These are phyloP conservation scores for Procambarus virginalis DNA, from an alignment of 1,140 invertebrate genomes.

Conservation along the genomic window DNA sequence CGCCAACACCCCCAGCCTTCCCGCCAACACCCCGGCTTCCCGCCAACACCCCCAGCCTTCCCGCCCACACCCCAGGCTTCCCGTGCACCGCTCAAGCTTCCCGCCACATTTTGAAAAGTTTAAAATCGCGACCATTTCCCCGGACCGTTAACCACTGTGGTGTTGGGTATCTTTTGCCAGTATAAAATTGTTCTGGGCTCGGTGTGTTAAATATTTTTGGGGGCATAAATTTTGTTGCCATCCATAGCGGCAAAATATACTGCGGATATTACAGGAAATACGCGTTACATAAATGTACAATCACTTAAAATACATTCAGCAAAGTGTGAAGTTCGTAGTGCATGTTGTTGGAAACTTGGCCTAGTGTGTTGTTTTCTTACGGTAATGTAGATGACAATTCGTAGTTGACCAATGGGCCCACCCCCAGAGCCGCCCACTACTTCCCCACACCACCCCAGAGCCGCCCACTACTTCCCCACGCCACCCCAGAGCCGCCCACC, in stretches of 20 bases:
- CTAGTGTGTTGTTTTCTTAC: neutral
- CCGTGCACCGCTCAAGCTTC: neutral
- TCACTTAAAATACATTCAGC: neutral
- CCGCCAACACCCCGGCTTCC: too few relatives aligned
- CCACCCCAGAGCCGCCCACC: neutral
- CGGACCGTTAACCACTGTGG: neutral
- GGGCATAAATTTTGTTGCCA: neutral
- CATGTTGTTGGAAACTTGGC: neutral
- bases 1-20: too few relatives aligned
- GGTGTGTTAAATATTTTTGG: neutral
- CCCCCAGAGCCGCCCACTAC: neutral
- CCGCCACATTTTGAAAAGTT: neutral
- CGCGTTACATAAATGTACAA: neutral
- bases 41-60: too few relatives aligned
- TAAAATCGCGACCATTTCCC: neutral
- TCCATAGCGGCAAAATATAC: neutral
- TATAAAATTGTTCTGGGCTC: neutral
- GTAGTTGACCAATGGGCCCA: neutral
- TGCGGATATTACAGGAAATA: neutral
- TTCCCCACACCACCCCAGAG: neutral
- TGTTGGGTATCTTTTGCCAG: neutral
- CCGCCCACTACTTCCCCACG: neutral
- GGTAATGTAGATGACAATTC: neutral
- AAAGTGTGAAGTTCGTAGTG: neutral
- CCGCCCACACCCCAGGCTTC: too few relatives aligned